Percentiles rank a stretch among this genome's conserved stretches.
Conservation (phyloP, 2,113 vertebrate species). For the Hemicordylus capensis region DNA sequence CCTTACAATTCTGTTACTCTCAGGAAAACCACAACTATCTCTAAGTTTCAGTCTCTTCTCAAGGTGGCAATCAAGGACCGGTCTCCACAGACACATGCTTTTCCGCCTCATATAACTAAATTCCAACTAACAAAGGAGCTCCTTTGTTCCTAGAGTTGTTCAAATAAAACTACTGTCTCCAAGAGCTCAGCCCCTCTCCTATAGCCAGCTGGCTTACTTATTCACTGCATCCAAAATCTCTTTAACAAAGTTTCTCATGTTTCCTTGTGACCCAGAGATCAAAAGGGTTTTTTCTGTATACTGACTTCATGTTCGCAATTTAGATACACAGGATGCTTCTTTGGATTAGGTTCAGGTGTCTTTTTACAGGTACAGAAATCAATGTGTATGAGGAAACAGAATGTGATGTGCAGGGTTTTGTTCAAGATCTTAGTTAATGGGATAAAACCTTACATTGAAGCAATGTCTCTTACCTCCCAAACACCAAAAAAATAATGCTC, state of each 20-base stretch:
- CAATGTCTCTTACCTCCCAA: conserved; percentile 25
- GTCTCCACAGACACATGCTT: conserved; percentile 35
- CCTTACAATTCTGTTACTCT: conserved; percentile 13
- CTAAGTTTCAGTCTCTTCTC: background rate
- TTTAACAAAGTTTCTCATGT: conserved; percentile 20
- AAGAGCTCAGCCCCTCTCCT: conserved; percentile 35
- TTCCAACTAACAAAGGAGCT: conserved; percentile 46
- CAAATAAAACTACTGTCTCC: background rate
- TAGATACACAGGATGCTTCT: background rate
- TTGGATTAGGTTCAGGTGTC: conserved; percentile 21
- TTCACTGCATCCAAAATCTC: conserved; percentile 12
- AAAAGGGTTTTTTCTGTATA: background rate
- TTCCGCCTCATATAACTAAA: conserved; percentile 37
- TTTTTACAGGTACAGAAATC: conserved; percentile 16
- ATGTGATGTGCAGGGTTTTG: conserved; percentile 31
- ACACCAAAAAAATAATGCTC: conserved; percentile 18
- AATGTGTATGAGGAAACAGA: background rate
- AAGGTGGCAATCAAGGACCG: conserved; percentile 27
- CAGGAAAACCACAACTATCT: conserved; percentile 5
- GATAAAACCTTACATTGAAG: conserved; percentile 28
- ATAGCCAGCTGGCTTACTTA: background rate
- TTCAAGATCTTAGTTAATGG: conserved; percentile 40
- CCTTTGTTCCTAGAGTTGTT: conserved; percentile 6
- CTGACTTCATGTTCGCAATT: background rate
- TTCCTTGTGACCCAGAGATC: conserved; percentile 47